These are phyloP conservation scores for Pomacea maculata DNA, from an alignment of 1,140 invertebrate genomes.

Conservation along the genomic window DNA sequence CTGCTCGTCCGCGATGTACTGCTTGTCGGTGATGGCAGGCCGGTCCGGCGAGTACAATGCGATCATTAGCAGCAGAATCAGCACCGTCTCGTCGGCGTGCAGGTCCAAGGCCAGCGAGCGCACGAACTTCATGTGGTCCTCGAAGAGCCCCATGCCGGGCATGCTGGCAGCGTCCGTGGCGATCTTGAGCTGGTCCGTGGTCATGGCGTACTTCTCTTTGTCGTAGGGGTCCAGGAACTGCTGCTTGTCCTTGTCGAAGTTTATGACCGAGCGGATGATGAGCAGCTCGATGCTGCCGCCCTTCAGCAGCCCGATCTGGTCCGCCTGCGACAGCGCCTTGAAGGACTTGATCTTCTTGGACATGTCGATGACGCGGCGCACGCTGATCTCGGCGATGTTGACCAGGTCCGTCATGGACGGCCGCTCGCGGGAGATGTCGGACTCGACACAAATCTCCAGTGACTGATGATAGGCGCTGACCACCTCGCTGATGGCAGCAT, in stretches of 20 bases:
- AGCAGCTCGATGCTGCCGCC: conserved; percentile 69
- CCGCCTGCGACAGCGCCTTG: conserved; percentile 61
- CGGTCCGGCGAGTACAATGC: conserved; percentile 69
- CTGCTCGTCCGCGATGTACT: conserved; percentile 64
- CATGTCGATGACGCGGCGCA: conserved; percentile 66
- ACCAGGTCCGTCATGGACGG: conserved; percentile 61
- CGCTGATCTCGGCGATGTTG: conserved; percentile 65
- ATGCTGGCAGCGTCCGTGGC: conserved; percentile 30
- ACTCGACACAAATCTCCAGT: conserved; percentile 60
- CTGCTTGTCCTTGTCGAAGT: conserved; percentile 64
- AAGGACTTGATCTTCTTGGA: conserved; percentile 67
- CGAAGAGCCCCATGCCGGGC: conserved; percentile 60
- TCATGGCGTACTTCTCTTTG: conserved; percentile 61
- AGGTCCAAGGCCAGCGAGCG: conserved; percentile 63
- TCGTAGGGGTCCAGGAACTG: conserved; percentile 64
- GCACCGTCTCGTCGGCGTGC: conserved; percentile 67
- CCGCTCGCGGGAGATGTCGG: conserved; percentile 53
- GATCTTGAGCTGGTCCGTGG: conserved; percentile 59
- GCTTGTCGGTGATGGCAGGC: conserved; percentile 63
- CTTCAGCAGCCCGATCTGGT: conserved; percentile 68
- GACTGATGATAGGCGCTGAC: conserved; percentile 60
- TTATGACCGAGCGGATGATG: conserved; percentile 66
- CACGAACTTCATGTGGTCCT: conserved; percentile 69
- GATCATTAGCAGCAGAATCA: conserved; percentile 68
- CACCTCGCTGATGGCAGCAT: conserved; percentile 58